Conservation (phyloP, 1,140 invertebrate species). For the Ostrea denselamellosa region DNA sequence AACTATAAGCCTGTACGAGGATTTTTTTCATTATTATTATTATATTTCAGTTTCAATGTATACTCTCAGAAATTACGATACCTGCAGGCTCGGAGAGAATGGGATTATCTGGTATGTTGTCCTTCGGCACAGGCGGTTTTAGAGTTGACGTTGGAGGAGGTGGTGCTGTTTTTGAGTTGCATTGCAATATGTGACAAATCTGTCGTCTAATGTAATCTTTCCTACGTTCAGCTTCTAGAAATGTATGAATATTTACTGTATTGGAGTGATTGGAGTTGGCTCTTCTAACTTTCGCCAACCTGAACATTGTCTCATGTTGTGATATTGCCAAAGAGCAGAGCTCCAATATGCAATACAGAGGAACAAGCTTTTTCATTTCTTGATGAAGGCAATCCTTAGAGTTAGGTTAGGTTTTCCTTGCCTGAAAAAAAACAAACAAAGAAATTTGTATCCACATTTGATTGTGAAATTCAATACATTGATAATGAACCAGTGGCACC, state of each 20-base stretch:
- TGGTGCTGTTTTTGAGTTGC: not conserved
- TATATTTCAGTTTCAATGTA: too few relatives aligned
- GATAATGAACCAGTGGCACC: too few relatives aligned
- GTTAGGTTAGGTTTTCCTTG: not conserved
- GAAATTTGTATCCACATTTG: too few relatives aligned
- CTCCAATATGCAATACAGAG: not conserved
- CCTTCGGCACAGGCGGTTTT: not conserved
- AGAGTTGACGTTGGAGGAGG: not conserved
- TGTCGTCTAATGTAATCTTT: not conserved
- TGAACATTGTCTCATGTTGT: not conserved
- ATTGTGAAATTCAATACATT: too few relatives aligned
- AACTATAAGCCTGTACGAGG: too few relatives aligned
- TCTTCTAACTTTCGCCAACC: not conserved
- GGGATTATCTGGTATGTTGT: not conserved
- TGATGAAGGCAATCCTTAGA: not conserved
- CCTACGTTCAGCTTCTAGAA: not conserved
- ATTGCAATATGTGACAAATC: not conserved
- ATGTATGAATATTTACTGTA: not conserved
- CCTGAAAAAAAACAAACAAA: not conserved
- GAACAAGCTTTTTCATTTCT: not conserved
- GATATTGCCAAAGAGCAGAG: not conserved
- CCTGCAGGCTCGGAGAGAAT: slow-evolving; percentile 22
- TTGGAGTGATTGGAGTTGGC: not conserved
- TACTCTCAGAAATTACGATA: not conserved
- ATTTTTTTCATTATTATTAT: too few relatives aligned